Percentiles rank a stretch among this genome's conserved stretches.
Conservation (phyloP, 2,888 invertebrate genomes). For the Sinhomidia bicolor region DNA sequence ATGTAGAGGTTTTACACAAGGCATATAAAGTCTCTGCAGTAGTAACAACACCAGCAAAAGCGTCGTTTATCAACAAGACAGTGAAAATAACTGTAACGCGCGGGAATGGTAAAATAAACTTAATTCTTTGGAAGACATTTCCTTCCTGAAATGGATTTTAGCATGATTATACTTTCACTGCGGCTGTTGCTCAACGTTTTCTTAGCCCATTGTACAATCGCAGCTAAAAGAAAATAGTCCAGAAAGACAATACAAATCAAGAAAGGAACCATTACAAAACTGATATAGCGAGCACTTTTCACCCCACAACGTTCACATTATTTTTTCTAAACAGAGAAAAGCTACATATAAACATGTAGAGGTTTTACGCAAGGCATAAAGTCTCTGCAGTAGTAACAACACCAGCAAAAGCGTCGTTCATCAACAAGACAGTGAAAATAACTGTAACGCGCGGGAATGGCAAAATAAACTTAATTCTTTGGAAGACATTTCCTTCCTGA, state of each 20-base stretch:
- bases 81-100: conserved; percentile 24
- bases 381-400: too few relatives aligned
- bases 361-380: not conserved
- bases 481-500: conserved; percentile 67
- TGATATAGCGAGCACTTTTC: too few relatives aligned
- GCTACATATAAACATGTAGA: not conserved
- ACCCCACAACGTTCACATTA: too few relatives aligned
- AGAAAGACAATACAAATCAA: too few relatives aligned
- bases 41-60: not conserved
- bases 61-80: conserved; percentile 29
- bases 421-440: conserved; percentile 27
- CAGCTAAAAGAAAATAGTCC: too few relatives aligned
- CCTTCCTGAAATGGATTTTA: conserved; percentile 68
- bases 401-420: not conserved
- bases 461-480: conserved; percentile 74
- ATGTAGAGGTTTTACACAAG: not conserved
- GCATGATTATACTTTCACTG: conserved; percentile 61
- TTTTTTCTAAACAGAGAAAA: not conserved
- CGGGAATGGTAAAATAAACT: conserved; percentile 66
- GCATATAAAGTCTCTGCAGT: not conserved
- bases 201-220: conserved; percentile 26
- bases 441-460: conserved; percentile 35
- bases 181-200: conserved; percentile 24
- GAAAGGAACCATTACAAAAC: too few relatives aligned
- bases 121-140: conserved; percentile 74